A percentile compares a stretch with the other conserved stretches of the same genome.
Evolutionary conservation across 2,113 vertebrate genomes (phyloP).

Genomic region (Saiga tatarica): DNA sequence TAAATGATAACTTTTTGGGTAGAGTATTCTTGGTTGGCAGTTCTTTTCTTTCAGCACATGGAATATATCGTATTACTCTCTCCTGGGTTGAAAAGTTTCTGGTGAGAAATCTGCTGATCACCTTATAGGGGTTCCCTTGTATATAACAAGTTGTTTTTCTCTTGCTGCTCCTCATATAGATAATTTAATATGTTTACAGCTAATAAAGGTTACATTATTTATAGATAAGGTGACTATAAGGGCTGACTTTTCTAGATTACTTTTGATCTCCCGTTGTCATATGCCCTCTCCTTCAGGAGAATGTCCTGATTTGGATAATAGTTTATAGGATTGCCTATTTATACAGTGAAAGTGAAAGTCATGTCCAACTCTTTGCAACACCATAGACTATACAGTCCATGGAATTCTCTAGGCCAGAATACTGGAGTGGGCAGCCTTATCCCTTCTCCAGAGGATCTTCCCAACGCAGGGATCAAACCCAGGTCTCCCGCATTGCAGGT

Average conservation of each 20-base stretch:
- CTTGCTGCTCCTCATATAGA: neutral
- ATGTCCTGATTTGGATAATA: neutral
- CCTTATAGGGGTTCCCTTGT: neutral
- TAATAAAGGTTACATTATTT: neutral
- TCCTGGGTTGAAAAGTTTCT: neutral
- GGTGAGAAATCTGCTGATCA: neutral
- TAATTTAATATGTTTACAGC: neutral
- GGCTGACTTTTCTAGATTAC: neutral
- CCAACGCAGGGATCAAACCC: neutral
- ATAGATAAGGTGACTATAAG: neutral
- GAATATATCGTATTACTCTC: neutral
- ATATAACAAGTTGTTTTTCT: neutral
- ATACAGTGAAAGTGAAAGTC: neutral
- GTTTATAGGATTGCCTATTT: neutral
- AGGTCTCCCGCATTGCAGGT: neutral
- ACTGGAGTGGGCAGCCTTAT: neutral
- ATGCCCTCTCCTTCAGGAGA: neutral
- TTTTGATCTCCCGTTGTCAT: neutral
- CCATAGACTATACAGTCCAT: neutral
- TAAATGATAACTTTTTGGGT: neutral
- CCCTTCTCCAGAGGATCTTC: neutral
- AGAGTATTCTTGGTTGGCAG: neutral
- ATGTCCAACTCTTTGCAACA: neutral
- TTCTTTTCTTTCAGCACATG: neutral
- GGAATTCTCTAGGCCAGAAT: neutral